Evolutionary conservation across 1,140 invertebrate species (phyloP).

Genomic region (Propsilocerus akamusi): DNA sequence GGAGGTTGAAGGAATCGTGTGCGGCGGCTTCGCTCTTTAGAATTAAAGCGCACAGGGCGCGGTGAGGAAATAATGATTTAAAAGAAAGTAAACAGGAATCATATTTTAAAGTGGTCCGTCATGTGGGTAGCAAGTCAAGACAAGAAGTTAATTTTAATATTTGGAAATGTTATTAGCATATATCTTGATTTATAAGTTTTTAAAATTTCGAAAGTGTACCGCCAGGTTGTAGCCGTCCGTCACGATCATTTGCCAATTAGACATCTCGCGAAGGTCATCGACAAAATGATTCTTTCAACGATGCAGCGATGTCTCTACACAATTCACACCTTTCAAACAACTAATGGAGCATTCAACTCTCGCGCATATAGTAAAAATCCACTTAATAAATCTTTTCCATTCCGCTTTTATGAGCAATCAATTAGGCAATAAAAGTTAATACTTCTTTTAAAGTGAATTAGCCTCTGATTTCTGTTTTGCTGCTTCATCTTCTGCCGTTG

Average conservation of each 20-base stretch:
- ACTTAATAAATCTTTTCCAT: conserved; percentile 2
- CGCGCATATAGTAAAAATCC: background rate
- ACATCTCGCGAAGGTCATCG: background rate
- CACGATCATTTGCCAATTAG: no score
- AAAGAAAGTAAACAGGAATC: background rate
- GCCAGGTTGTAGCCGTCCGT: no score
- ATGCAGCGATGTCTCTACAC: background rate
- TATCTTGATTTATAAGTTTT: no score
- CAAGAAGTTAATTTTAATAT: background rate
- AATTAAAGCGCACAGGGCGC: no score
- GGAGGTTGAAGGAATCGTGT: no score
- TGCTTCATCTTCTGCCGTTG: background rate
- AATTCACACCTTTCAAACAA: background rate
- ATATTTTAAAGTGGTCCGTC: background rate
- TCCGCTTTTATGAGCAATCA: background rate
- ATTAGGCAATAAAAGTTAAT: conserved; percentile 4
- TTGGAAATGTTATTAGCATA: background rate
- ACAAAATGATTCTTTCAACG: background rate
- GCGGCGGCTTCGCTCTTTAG: no score
- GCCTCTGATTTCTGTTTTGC: conserved; percentile 1
- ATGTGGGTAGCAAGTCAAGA: no score
- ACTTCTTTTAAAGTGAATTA: conserved; percentile 4
- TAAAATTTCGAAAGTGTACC: no score
- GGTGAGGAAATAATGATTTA: no score
- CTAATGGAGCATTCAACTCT: conserved; percentile 1